Base-by-base conservation (phyloP, 2,113 vertebrate genomes). In the Cottus gobio region DNA sequence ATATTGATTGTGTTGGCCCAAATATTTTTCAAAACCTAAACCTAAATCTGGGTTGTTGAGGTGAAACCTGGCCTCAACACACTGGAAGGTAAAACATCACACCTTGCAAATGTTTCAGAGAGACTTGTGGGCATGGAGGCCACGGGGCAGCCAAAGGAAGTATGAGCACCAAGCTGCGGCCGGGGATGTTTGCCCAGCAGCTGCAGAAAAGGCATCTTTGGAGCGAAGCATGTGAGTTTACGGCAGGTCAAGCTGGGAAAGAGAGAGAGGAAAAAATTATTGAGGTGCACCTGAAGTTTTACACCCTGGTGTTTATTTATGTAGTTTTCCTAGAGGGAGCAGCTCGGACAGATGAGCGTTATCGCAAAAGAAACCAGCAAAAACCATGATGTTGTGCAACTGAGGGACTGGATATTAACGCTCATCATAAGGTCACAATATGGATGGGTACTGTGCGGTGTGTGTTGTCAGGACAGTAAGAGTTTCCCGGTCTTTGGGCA, bases 281-380 rank as follows among this genome's bases (percentile, higher is more conserved):
- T 76, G 61, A 69, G 68, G 46, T 79, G 67, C 80, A 90, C 62
- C 86, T 92, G 73, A 84, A 70, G 79, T 84, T 89, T 77, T 73
- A 83, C 67, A 31, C 42, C 0, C 28, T 67, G 0, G 0, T 13
- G 34, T 84, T 87, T 88, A 68, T 80, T 90, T 74, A 50, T 52
- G 42, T 68, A 30, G 34, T 57, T 85, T 87, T 91, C 75, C 30
- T 85, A 62, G 71, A 85, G 42, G 72, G 72, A 85, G n/a, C 3
- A 7, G 10, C 26, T 64, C 24, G 44, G 61, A 68, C 13, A 66
- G 44, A 34, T 66, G 16, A 73, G 18, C 20, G 34, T 22, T 28
- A 54, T 66, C 15, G 3, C 61, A 75, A 77, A 31, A 71, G 42
- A 48, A 18, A 18, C 10, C 3, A 36, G 0, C 4, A 37, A 80